phyloP scores from a whole-genome alignment of 2,797 vertebrate genomes.

The Arnoldichthys spilopterus region DNA sequence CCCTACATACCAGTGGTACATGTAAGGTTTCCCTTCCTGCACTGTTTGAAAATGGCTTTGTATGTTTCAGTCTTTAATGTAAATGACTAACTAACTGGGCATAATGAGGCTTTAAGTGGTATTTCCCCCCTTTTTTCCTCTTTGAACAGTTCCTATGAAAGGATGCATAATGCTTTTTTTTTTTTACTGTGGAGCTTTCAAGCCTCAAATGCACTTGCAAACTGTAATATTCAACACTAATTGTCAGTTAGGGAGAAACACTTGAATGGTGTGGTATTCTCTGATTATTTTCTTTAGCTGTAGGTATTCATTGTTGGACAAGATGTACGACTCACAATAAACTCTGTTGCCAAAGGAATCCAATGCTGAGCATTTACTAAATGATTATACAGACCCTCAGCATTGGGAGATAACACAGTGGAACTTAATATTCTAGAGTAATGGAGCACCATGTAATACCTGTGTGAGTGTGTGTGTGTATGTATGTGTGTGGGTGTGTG shows the following conservation, averaged over 20 bases:
- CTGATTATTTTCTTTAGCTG: background rate
- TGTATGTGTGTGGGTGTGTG: no score
- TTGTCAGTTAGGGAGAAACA: background rate
- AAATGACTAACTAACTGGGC: constrained; percentile 11
- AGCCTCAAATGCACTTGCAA: background rate
- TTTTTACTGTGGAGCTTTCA: background rate
- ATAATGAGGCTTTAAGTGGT: constrained; percentile 12
- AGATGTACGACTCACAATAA: no score
- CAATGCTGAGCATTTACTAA: no score
- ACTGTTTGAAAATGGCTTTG: background rate
- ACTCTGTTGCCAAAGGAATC: no score
- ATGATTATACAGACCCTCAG: no score
- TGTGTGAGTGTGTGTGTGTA: no score
- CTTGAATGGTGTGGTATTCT: background rate
- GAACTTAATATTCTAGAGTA: no score
- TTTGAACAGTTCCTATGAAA: constrained; percentile 10
- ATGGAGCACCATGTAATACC: no score
- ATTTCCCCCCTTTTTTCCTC: background rate
- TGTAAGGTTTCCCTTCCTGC: constrained; percentile 18
- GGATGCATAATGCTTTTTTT: constrained; percentile 2
- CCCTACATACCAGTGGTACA: constrained; percentile 31
- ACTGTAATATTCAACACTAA: background rate
- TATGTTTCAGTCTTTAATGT: background rate
- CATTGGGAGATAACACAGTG: no score
- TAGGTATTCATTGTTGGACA: background rate